These are phyloP conservation scores for Taenaris catops DNA, from an alignment of 2,888 invertebrate genomes.

Conservation along the genomic window DNA sequence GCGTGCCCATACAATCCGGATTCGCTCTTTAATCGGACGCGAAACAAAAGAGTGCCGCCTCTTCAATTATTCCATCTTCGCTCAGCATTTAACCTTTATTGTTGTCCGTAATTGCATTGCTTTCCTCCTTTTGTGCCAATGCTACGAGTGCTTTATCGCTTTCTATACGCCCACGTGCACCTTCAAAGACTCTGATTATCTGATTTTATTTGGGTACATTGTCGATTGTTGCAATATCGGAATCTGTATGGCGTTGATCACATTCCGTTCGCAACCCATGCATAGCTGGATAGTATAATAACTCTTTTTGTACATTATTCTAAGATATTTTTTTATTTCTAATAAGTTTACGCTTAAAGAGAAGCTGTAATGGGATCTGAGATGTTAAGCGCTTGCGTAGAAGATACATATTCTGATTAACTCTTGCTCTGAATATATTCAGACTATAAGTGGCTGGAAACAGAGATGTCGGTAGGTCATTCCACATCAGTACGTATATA, in stretches of 20 bases:
- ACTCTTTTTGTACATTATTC: no score
- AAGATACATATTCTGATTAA: no score
- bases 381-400: no score
- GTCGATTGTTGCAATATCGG: constrained; percentile 8
- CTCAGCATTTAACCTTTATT: constrained; percentile 28
- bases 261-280: no score
- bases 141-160: constrained; percentile 13
- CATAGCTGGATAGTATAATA: no score
- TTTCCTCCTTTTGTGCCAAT: constrained; percentile 35
- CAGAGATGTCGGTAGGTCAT: no score
- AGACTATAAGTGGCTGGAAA: no score
- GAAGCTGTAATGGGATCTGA: no score
- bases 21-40: constrained; percentile 3
- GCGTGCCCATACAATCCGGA: background rate
- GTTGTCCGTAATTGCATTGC: constrained; percentile 47
- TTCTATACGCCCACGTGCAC: constrained; percentile 35
- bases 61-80: constrained; percentile 10
- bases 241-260: background rate
- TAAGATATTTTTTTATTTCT: no score
- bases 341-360: no score
- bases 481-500: no score
- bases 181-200: constrained; percentile 17
- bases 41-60: constrained; percentile 8
- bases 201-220: constrained; percentile 21
- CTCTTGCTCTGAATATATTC: no score